Conservation (phyloP, 2,113 vertebrate species). For the Mobula hypostoma region DNA sequence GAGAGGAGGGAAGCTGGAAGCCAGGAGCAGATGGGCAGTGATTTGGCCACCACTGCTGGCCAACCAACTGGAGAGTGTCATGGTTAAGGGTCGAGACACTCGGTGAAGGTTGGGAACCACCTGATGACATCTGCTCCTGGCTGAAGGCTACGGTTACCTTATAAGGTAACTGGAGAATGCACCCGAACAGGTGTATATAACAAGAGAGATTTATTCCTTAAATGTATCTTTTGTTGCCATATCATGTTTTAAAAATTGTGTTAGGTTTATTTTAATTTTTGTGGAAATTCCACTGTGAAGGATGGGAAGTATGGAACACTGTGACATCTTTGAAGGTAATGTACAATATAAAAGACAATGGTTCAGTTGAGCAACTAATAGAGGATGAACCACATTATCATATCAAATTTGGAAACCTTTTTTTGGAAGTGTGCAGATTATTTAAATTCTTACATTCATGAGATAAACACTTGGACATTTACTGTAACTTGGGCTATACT, state of each 20-base stretch:
- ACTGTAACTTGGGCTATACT: neutral
- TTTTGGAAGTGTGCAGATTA: neutral
- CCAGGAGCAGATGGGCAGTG: no score
- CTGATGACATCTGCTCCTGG: no score
- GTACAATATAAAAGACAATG: neutral
- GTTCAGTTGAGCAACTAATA: neutral
- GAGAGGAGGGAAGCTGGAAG: no score
- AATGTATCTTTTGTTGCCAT: neutral
- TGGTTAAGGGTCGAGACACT: no score
- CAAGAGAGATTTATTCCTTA: neutral
- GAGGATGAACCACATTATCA: neutral
- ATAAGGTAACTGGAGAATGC: no score
- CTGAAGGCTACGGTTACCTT: no score
- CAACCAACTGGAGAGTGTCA: no score
- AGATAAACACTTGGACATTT: no score
- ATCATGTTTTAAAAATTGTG: neutral
- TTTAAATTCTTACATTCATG: neutral
- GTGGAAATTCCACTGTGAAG: neutral
- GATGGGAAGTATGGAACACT: neutral
- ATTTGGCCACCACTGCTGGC: no score
- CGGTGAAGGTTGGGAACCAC: no score
- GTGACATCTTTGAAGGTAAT: neutral
- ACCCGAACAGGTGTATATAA: no score
- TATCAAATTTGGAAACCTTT: neutral
- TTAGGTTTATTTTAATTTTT: neutral